Evolutionary conservation across 2,888 invertebrate species (phyloP).

Genomic region (Microdon myrmicae): DNA sequence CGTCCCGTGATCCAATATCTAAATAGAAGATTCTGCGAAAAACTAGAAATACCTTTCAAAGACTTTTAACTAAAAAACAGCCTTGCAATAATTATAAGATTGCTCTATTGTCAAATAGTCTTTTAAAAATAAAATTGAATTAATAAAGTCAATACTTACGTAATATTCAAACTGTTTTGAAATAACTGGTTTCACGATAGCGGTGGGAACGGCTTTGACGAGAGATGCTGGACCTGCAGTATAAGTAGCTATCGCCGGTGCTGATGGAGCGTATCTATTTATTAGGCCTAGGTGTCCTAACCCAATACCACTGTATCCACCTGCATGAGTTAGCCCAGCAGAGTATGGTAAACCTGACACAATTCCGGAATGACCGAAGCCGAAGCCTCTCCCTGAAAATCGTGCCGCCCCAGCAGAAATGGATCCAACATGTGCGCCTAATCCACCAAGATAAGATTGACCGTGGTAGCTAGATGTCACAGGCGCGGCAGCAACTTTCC

Average conservation of each 20-base stretch:
- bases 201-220: conserved; percentile 64
- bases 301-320: conserved; percentile 40
- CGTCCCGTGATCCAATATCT: too few species aligned
- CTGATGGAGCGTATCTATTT: conserved; percentile 65
- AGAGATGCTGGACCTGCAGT: conserved; percentile 63
- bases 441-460: conserved; percentile 21
- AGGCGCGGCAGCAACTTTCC: conserved; percentile 48
- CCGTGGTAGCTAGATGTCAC: conserved; percentile 50
- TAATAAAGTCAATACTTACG: conserved; percentile 67
- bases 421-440: conserved; percentile 59
- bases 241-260: conserved; percentile 61
- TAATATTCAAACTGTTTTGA: conserved; percentile 73
- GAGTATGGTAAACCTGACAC: conserved; percentile 56
- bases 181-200: conserved; percentile 70
- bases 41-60: too few species aligned
- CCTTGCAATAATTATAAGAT: too few species aligned
- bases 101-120: not conserved
- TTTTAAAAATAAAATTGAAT: conserved; percentile 1
- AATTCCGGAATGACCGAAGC: conserved; percentile 23
- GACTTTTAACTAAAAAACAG: too few species aligned
- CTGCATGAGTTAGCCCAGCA: conserved; percentile 57
- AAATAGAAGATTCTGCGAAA: too few species aligned
- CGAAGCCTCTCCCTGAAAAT: conserved; percentile 6
- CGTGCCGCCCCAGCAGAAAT: conserved; percentile 9
- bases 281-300: conserved; percentile 36